phyloP scores from a whole-genome alignment of 2,113 vertebrate genomes.

The Muscicapa adusta region DNA sequence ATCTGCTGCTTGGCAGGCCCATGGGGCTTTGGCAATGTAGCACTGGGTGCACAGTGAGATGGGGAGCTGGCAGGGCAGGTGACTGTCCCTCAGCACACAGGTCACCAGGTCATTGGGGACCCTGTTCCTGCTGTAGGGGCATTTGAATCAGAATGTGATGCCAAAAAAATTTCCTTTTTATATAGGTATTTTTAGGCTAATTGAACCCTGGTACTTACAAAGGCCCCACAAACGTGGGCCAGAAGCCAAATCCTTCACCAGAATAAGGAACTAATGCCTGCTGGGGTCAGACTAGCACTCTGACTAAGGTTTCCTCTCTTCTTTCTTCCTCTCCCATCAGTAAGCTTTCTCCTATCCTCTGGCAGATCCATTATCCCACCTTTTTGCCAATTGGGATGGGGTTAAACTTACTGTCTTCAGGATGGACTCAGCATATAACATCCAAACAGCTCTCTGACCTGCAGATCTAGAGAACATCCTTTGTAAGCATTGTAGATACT shows the following conservation, averaged over 20 bases:
- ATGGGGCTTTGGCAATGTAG: accelerated
- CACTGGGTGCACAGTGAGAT: background rate
- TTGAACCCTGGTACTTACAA: background rate
- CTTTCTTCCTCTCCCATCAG: background rate
- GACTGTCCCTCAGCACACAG: background rate
- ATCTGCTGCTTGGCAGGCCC: background rate
- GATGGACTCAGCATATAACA: background rate
- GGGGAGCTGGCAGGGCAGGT: background rate
- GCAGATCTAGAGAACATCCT: background rate
- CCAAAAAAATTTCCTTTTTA: background rate
- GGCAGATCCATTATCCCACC: background rate
- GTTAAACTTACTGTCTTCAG: background rate
- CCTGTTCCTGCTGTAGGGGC: background rate
- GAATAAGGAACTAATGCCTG: background rate
- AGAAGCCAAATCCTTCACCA: background rate
- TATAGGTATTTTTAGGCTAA: background rate
- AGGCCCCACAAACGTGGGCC: background rate
- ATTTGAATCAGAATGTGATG: background rate
- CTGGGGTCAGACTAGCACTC: background rate
- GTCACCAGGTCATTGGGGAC: background rate
- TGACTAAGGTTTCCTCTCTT: background rate
- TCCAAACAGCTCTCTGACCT: background rate
- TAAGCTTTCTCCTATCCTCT: background rate
- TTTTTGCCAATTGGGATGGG: background rate
- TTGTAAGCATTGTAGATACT: background rate